phyloP scores from a whole-genome alignment of 2,888 invertebrate species.

The Podotricha telesiphe region DNA sequence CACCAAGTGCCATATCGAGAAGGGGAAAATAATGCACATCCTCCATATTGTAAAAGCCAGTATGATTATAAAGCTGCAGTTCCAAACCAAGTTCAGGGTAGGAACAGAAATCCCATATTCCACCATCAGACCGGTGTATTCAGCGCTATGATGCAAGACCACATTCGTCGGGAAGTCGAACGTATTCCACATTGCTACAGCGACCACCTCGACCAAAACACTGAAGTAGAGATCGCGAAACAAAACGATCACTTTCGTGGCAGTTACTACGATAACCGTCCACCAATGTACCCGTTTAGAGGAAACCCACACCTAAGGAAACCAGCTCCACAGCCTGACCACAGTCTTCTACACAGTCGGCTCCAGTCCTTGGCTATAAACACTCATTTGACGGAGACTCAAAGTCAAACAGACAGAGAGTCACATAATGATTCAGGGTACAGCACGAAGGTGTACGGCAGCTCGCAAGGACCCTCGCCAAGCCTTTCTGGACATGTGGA shows the following conservation, averaged over 20 bases:
- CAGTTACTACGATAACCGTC: slow-evolving; percentile 70
- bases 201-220: slow-evolving; percentile 74
- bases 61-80: slow-evolving; percentile 67
- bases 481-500: slow-evolving; percentile 86
- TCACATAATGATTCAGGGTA: slow-evolving; percentile 94
- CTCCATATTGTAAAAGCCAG: slow-evolving; percentile 61
- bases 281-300: slow-evolving; percentile 61
- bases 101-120: slow-evolving; percentile 75
- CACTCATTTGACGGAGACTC: slow-evolving; percentile 75
- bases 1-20: slow-evolving; percentile 67
- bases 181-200: slow-evolving; percentile 79
- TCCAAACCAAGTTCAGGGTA: slow-evolving; percentile 63
- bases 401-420: slow-evolving; percentile 84
- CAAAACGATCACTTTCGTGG: slow-evolving; percentile 73
- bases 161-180: slow-evolving; percentile 78
- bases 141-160: slow-evolving; percentile 82
- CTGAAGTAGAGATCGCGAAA: slow-evolving; percentile 77
- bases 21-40: slow-evolving; percentile 61
- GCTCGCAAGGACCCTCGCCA: slow-evolving; percentile 90
- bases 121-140: slow-evolving; percentile 75
- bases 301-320: slow-evolving; percentile 60
- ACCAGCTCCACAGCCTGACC: slow-evolving; percentile 64
- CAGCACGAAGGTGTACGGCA: slow-evolving; percentile 91
- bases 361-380: slow-evolving; percentile 78
- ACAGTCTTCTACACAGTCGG: slow-evolving; percentile 73